Evolutionary conservation across 2,113 vertebrate genomes (phyloP).

Genomic region (Stigmatopora nigra): DNA sequence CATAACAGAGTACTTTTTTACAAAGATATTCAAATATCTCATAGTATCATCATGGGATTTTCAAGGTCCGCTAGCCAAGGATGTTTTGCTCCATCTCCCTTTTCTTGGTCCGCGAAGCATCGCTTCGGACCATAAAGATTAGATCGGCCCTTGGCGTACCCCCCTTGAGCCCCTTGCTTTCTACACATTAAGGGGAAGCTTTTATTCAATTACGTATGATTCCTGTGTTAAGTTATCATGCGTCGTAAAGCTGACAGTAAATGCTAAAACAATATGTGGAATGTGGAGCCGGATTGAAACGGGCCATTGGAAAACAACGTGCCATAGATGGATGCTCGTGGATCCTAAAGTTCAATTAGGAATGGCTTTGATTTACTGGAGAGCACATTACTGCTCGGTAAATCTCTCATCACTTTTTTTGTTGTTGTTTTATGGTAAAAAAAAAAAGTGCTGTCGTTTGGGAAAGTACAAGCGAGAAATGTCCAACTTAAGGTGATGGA

Average conservation of each 20-base stretch:
- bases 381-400: not conserved
- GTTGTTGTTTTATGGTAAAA: not conserved
- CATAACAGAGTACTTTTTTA: not conserved
- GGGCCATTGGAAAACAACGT: slow-evolving; percentile 1
- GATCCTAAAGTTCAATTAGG: not conserved
- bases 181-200: slow-evolving; percentile 18
- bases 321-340: slow-evolving; percentile 1
- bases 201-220: slow-evolving; percentile 46
- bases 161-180: not conserved
- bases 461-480: not conserved
- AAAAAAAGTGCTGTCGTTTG: not conserved
- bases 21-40: not conserved
- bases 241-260: slow-evolving; percentile 32
- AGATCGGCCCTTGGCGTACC: slow-evolving; percentile 19
- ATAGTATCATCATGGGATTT: slow-evolving; percentile 11
- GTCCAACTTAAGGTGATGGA: slow-evolving; percentile 17
- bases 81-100: slow-evolving; percentile 41
- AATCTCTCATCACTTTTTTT: not conserved
- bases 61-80: slow-evolving; percentile 25
- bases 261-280: slow-evolving; percentile 28
- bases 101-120: slow-evolving; percentile 46
- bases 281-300: slow-evolving; percentile 5
- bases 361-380: not conserved
- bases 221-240: slow-evolving; percentile 39
- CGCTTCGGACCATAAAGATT: slow-evolving; percentile 46